Evolutionary conservation across 2,113 vertebrate genomes (phyloP).

Genomic region (Ursus arctos): DNA sequence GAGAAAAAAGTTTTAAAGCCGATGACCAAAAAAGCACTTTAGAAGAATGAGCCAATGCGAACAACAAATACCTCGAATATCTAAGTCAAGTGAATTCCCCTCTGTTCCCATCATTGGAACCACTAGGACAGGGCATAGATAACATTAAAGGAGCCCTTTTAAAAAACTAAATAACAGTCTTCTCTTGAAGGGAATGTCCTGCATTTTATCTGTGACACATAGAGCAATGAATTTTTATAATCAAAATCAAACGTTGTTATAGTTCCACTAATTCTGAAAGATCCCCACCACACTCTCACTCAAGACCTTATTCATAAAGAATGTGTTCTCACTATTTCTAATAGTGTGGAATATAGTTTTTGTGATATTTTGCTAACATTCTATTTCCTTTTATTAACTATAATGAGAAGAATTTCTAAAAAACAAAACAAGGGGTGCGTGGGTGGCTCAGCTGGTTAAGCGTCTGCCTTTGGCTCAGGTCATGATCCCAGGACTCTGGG

Average conservation of each 20-base stretch:
- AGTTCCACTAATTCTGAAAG: not conserved
- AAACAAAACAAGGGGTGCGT: not conserved
- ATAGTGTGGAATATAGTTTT: not conserved
- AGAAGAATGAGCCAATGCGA: not conserved
- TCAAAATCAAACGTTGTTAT: not conserved
- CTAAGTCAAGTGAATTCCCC: not conserved
- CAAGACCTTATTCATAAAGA: not conserved
- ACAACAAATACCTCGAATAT: not conserved
- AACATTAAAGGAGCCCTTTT: not conserved
- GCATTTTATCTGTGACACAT: not conserved
- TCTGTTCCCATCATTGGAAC: not conserved
- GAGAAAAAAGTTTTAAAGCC: not conserved
- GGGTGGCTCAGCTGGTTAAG: not conserved
- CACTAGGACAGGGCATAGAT: not conserved
- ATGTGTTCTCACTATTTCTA: not conserved
- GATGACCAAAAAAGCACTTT: not conserved
- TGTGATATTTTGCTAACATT: constrained; percentile 3
- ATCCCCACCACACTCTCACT: not conserved
- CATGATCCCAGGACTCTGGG: not conserved
- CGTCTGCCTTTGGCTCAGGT: not conserved
- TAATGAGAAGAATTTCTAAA: not conserved
- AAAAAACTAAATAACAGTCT: not conserved
- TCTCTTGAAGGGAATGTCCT: not conserved
- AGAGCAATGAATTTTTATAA: not conserved
- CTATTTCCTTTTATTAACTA: constrained; percentile 24